Base-by-base conservation (phyloP, 2,113 vertebrate genomes). In the Marmota flaviventris region DNA sequence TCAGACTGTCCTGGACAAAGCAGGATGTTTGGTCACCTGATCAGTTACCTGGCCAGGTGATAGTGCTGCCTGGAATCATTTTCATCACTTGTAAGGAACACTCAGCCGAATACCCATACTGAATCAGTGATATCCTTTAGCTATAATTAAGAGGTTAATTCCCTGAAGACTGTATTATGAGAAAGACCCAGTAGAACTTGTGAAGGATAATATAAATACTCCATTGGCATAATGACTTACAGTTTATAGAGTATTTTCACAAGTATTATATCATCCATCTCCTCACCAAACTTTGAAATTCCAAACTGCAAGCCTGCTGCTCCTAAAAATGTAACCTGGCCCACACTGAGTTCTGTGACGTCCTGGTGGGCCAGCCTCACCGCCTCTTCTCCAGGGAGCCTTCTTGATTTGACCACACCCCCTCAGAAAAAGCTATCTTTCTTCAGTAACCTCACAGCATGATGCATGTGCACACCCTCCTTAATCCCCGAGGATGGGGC, bases 161-260 rank as follows among this genome's bases (percentile, higher is more conserved):
- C 4, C 18, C 51, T 8, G 1, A 82, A 86, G 48, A 92, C 2
- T 48, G 45, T 82, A 2, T 39, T 69, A 8, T 63, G 25, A 89
- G 73, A 51, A 65, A 78, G 69, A 83, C 63, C 37, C 24, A n/a
- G 45, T 12, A 89, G 79, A n/a, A 56, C 48, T 45, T 77, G 8
- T 11, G 39, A 70, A 3, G 20, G 69, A 37, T 85, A 78, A 96
- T n/a, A 29, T 7, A 77, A 91, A 58, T 39, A 34, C 18, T 75
- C 18, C 22, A n/a, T 56, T 95, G 85, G 78, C 29, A 56, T 75
- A 92, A 79, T 63, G 91, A 63, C 79, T 86, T 92, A 53, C 84
- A 86, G 34, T 89, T 92, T 45, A 32, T 39, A 53, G 77, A 58
- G 5, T 53, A 91, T 61, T 81, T 88, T 77, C 58, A 77, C 73